Conservation (phyloP, 2,797 vertebrate species). For the Antrozous pallidus region DNA sequence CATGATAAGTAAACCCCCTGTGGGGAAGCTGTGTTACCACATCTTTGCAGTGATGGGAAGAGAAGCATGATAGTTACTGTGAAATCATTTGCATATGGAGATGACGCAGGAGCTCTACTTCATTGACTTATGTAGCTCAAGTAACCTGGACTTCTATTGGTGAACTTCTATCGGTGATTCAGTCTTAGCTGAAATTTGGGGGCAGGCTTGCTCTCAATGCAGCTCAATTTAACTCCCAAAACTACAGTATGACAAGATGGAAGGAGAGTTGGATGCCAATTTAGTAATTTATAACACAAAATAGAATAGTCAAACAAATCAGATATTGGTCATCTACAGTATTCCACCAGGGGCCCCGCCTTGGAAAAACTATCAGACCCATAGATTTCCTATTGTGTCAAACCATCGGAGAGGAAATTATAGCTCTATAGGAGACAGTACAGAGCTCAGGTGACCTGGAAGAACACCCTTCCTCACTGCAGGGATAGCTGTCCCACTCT, state of each 20-base stretch:
- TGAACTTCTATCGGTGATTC: too few species aligned
- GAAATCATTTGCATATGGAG: conserved; percentile 71
- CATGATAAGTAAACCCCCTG: conserved; percentile 58
- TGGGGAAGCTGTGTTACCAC: conserved; percentile 50
- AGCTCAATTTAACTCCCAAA: not conserved
- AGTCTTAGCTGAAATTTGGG: not conserved
- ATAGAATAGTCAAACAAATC: not conserved
- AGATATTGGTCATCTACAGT: not conserved
- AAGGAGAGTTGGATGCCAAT: not conserved
- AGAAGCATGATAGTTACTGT: conserved; percentile 31
- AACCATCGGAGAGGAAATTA: not conserved
- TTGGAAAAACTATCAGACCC: not conserved
- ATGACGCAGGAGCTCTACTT: conserved; percentile 47
- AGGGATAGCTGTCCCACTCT: not conserved
- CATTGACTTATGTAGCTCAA: not conserved
- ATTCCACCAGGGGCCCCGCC: not conserved
- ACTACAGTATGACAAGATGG: not conserved
- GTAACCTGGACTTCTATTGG: not conserved
- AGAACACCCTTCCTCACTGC: not conserved
- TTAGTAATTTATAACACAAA: not conserved
- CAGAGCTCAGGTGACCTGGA: not conserved
- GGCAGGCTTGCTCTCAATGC: not conserved
- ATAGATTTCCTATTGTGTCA: not conserved
- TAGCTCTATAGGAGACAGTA: not conserved
- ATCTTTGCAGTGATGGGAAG: conserved; percentile 64